A percentile compares a stretch with the other conserved stretches of the same genome.
These are phyloP conservation scores for Dolichomitus sp. DNA, from an alignment of 2,888 invertebrate species.

Conservation along the genomic window DNA sequence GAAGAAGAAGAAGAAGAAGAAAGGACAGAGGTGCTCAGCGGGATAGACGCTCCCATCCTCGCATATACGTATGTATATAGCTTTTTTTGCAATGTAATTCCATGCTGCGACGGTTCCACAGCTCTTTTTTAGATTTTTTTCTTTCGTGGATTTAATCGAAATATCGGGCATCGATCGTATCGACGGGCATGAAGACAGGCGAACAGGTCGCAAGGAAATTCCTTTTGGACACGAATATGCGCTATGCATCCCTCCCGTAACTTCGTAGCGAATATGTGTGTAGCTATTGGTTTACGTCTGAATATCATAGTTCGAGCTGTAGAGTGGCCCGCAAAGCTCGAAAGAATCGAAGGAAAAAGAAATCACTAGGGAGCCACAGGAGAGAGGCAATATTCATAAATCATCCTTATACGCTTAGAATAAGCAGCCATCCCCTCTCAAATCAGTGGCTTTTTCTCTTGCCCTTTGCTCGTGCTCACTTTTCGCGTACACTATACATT, in stretches of 20 bases:
- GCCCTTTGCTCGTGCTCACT: conserved; percentile 23
- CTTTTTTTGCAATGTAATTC: conserved; percentile 50
- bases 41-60: conserved; percentile 34
- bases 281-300: conserved; percentile 43
- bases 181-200: conserved; percentile 22
- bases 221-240: conserved; percentile 61
- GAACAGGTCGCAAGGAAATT: conserved; percentile 42
- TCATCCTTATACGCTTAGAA: conserved; percentile 85
- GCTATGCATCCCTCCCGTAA: conserved; percentile 46
- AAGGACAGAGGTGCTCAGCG: conserved; percentile 49
- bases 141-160: conserved; percentile 55
- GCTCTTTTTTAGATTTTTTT: conserved; percentile 23
- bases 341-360: conserved; percentile 60
- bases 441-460: conserved; percentile 66
- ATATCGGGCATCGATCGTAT: conserved; percentile 60
- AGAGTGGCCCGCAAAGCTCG: neutral
- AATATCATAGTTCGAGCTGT: conserved; percentile 46
- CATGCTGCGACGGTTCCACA: conserved; percentile 13
- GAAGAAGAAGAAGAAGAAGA: no score
- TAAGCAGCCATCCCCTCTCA: conserved; percentile 77
- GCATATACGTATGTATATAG: conserved; percentile 3
- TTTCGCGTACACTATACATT: conserved; percentile 37
- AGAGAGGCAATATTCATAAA: conserved; percentile 85
- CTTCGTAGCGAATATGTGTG: conserved; percentile 49
- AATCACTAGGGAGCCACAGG: conserved; percentile 70